Base-by-base conservation (phyloP, 2,888 invertebrate species). In the Malacosoma neustria region DNA sequence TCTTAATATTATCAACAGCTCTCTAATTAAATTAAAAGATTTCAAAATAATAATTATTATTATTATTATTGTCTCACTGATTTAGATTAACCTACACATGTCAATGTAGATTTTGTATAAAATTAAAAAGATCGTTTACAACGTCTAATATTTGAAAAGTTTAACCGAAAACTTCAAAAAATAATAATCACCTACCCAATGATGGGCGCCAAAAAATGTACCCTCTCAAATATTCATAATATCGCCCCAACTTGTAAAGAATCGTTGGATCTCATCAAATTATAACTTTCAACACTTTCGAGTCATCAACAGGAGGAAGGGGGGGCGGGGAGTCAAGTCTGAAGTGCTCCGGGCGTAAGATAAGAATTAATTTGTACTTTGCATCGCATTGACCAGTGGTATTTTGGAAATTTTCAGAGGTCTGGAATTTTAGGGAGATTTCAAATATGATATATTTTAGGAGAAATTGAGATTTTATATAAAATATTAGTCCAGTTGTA, bases 171-270 rank as follows among this genome's bases (percentile, higher is more conserved):
- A 34, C 34, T 34, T 34, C 13, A 29, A 29, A 29, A 45, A 41
- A 32, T 42, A 49, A 47, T 41, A 41, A 46, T 43, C 46, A 54
- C 38, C 29, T 48, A 59, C 51, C 60, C 61, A 67, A 53, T 49
- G 66, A 49, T 63, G 71, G 70, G 70, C 68, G 74, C 69, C 72
- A 69, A 61, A 65, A 69, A 58, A 6, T 59, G 57, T 61, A 55
- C 49, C 48, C 51, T 65, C 67, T 65, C 67, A 70, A 73, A 75
- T 77, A 79, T 75, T 76, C 72, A 76, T 73, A 62, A 22, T 57
- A 57, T 56, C 54, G 59, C 59, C 54, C 60, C 65, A 74, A 75
- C 58, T 72, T 42, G 43, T 49, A 59, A 62, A 66, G 62, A 69
- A 66, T 61, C 56, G 57, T 50, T 53, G 46, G 51, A 57, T 49